phyloP scores from a whole-genome alignment of 1,140 invertebrate species.

The Epicauta chinensis region DNA sequence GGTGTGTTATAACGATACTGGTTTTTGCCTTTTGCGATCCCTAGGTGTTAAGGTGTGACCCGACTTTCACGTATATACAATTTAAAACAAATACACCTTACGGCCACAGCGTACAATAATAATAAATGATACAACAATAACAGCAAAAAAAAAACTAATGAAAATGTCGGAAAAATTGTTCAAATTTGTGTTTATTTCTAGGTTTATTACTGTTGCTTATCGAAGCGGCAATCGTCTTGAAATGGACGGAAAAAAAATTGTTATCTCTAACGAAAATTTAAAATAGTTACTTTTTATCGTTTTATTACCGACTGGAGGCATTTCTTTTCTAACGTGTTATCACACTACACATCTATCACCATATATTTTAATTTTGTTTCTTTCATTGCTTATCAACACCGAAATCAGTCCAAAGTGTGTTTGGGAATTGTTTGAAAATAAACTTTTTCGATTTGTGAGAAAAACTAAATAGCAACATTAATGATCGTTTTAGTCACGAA shows the following conservation, averaged over 20 bases:
- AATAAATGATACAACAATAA: no score
- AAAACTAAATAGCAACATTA: slow-evolving; percentile 9
- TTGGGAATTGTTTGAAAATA: no score
- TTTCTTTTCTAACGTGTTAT: neutral
- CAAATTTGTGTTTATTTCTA: slow-evolving; percentile 3
- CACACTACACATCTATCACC: neutral
- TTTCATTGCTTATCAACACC: neutral
- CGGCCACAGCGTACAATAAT: neutral
- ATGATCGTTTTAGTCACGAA: slow-evolving; percentile 21
- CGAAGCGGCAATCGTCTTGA: neutral
- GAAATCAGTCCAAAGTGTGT: slow-evolving; percentile 4
- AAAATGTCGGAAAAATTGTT: slow-evolving; percentile 1
- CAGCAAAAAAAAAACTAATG: neutral
- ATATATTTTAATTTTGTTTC: slow-evolving; percentile 11
- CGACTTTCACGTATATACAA: slow-evolving; percentile 15
- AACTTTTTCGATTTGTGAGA: slow-evolving; percentile 8
- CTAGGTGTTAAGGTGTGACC: slow-evolving; percentile 18
- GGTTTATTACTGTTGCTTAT: slow-evolving; percentile 4
- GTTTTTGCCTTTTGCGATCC: slow-evolving; percentile 18
- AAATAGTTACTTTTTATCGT: slow-evolving; percentile 3
- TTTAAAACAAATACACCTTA: slow-evolving; percentile 5
- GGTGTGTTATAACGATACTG: slow-evolving; percentile 14
- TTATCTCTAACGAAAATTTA: slow-evolving; percentile 7
- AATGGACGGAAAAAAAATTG: slow-evolving; percentile 3
- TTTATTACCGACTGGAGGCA: slow-evolving; percentile 2